These are phyloP conservation scores for Dynastes hyllus DNA, from an alignment of 2,888 invertebrate species.

Conservation along the genomic window DNA sequence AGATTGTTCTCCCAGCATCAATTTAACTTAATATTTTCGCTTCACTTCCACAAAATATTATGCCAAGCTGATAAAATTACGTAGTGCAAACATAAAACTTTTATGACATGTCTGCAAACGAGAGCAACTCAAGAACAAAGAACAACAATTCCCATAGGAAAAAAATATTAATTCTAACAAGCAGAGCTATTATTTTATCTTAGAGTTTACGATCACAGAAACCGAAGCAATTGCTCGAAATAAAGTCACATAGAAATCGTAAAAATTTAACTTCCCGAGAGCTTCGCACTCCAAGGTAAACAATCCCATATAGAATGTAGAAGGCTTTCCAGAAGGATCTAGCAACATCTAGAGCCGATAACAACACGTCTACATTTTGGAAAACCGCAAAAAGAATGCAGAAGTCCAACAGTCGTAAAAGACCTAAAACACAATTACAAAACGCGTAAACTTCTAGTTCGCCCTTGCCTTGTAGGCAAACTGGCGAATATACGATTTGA, in stretches of 20 bases:
- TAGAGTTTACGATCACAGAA: conserved; percentile 12
- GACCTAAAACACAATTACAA: conserved; percentile 21
- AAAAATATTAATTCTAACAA: conserved; percentile 21
- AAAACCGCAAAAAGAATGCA: conserved; percentile 1
- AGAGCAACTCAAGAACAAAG: no score
- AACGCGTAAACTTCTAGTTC: background rate
- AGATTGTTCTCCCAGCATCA: no score
- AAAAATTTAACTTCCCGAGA: conserved; percentile 11
- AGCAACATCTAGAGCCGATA: background rate
- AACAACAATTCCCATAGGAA: background rate
- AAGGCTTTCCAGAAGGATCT: no score
- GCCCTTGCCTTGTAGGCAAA: background rate
- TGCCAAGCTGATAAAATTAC: no score
- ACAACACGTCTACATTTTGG: background rate
- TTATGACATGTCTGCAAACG: no score
- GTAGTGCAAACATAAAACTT: no score
- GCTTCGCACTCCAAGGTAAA: background rate
- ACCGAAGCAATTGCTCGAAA: conserved; percentile 6
- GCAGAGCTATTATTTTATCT: conserved; percentile 17
- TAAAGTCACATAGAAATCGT: background rate
- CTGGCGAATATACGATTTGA: conserved; percentile 23
- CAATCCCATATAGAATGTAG: background rate
- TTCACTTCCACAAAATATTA: no score
- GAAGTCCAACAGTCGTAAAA: conserved; percentile 2
- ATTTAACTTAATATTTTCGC: no score